Percentiles rank a stretch among this genome's conserved stretches.
Conservation (phyloP, 35 echinoderm and acorn worm species). For the Strongylocentrotus purpuratus region DNA sequence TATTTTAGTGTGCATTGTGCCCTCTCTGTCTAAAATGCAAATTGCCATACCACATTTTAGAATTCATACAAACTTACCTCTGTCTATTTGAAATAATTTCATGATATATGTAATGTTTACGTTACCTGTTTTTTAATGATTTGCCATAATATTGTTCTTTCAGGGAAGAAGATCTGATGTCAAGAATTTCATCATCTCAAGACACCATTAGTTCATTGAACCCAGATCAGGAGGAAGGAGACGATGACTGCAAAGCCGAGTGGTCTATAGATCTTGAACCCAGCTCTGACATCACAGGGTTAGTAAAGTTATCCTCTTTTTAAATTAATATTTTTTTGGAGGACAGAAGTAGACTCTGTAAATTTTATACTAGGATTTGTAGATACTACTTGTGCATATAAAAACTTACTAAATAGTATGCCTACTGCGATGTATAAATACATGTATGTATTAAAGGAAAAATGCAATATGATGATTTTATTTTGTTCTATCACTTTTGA, state of each 20-base stretch:
- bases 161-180: conserved; percentile 30
- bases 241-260: not conserved
- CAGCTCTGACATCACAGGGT: not conserved
- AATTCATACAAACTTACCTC: not conserved
- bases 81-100: not conserved
- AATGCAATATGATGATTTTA: not conserved
- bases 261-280: not conserved
- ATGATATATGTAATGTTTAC: not conserved
- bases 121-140: not conserved
- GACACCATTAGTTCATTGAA: not conserved
- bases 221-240: not conserved
- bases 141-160: not conserved
- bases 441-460: too few species aligned
- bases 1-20: not conserved
- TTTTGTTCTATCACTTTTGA: not conserved
- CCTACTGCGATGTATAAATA: too few species aligned
- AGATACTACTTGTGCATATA: not conserved
- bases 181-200: not conserved
- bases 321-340: not conserved
- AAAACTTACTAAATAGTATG: not conserved
- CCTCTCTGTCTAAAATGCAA: not conserved
- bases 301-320: not conserved
- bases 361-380: not conserved
- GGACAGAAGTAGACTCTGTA: not conserved
- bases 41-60: not conserved